Conservation (phyloP, 2,888 invertebrate genomes). For the Corbicula japonica region DNA sequence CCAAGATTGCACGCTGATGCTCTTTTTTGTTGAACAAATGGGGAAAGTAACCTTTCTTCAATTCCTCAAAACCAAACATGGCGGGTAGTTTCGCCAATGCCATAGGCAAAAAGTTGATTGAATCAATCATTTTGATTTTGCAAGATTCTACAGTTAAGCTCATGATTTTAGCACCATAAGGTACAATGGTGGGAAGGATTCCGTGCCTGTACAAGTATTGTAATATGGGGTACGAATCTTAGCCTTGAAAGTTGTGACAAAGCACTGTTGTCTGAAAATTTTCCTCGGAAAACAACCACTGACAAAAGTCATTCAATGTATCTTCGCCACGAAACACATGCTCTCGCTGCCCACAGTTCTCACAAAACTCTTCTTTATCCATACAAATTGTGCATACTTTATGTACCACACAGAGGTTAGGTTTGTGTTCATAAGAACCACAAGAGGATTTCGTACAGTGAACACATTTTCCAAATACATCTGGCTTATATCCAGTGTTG, state of each 20-base stretch:
- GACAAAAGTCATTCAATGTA: slow-evolving; percentile 49
- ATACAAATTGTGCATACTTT: slow-evolving; percentile 40
- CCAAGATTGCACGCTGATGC: slow-evolving; percentile 21
- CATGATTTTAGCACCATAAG: too few relatives aligned
- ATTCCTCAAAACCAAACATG: too few relatives aligned
- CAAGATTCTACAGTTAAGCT: slow-evolving; percentile 7
- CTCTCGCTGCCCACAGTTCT: slow-evolving; percentile 43
- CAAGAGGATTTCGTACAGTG: slow-evolving; percentile 15
- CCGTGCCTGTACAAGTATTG: too few relatives aligned
- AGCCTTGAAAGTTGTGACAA: slow-evolving; percentile 60
- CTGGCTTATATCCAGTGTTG: not conserved
- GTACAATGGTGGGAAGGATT: too few relatives aligned
- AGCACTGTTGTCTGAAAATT: slow-evolving; percentile 36
- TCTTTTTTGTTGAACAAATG: too few relatives aligned
- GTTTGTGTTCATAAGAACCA: slow-evolving; percentile 29
- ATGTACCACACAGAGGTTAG: slow-evolving; percentile 31
- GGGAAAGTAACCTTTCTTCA: too few relatives aligned
- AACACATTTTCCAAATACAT: slow-evolving; percentile 16
- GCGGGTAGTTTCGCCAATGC: slow-evolving; percentile 23
- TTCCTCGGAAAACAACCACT: slow-evolving; percentile 48
- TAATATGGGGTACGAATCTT: slow-evolving; percentile 56
- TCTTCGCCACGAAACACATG: slow-evolving; percentile 21
- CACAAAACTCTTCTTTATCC: slow-evolving; percentile 21
- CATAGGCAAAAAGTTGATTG: slow-evolving; percentile 37
- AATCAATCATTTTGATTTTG: too few relatives aligned